phyloP scores from a whole-genome alignment of 2,888 invertebrate genomes.

The Troglohyphantes excavatus region DNA sequence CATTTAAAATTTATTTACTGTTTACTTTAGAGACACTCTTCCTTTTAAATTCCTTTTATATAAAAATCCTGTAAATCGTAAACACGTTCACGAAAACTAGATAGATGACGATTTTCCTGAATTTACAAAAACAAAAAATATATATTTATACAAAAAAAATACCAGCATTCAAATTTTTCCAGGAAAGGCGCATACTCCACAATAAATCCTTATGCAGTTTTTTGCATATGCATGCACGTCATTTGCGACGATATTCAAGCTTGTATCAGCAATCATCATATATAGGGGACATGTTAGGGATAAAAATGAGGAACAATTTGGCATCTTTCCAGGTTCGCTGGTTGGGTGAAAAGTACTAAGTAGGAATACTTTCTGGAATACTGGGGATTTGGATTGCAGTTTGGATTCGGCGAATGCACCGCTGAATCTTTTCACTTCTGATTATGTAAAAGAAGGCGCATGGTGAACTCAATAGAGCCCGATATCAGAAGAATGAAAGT shows the following conservation, averaged over 20 bases:
- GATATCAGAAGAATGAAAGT: background rate
- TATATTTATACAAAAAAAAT: background rate
- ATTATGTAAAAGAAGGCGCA: constrained; percentile 11
- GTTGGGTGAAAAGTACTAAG: constrained; percentile 6
- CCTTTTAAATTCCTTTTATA: no score
- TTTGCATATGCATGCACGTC: constrained; percentile 21
- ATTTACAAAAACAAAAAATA: no score
- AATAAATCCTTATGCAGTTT: background rate
- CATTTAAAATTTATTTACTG: no score
- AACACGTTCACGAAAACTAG: no score
- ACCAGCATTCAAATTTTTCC: background rate
- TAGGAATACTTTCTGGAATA: background rate
- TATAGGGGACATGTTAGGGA: constrained; percentile 14
- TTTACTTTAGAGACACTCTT: no score
- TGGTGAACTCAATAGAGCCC: background rate
- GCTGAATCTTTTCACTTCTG: background rate
- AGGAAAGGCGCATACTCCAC: background rate
- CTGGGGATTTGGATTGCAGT: constrained; percentile 11
- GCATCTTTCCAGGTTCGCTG: constrained; percentile 1
- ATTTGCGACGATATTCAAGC: constrained; percentile 32
- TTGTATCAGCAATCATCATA: constrained; percentile 55
- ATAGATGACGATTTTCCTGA: no score
- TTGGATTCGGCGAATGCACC: constrained; percentile 24
- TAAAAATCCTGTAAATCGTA: no score
- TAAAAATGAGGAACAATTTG: constrained; percentile 33